These are phyloP conservation scores for Colletes latitarsis DNA, from an alignment of 1,140 invertebrate genomes.

Conservation along the genomic window DNA sequence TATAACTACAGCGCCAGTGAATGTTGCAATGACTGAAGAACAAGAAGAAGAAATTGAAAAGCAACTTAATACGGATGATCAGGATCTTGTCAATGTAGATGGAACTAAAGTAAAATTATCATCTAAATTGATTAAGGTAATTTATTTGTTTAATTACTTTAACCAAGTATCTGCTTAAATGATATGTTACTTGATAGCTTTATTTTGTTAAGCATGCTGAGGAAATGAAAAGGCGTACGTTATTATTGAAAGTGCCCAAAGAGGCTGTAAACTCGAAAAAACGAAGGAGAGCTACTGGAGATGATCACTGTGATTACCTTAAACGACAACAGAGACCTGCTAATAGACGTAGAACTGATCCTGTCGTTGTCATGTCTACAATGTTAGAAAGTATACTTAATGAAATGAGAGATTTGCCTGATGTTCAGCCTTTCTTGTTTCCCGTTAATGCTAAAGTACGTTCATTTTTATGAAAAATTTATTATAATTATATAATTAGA, in stretches of 20 bases:
- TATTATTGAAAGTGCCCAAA: constrained; percentile 93
- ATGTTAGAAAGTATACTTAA: constrained; percentile 96
- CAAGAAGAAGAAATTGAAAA: constrained; percentile 92
- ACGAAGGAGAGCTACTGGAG: constrained; percentile 84
- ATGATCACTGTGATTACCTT: constrained; percentile 95
- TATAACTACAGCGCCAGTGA: constrained; percentile 84
- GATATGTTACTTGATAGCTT: background rate
- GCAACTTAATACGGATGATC: constrained; percentile 88
- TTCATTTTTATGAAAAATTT: constrained; percentile 18
- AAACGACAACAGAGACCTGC: constrained; percentile 93
- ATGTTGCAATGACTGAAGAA: constrained; percentile 89
- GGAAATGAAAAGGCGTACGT: constrained; percentile 88
- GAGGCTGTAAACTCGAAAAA: constrained; percentile 87
- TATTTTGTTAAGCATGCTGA: constrained; percentile 85
- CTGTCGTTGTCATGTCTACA: constrained; percentile 96
- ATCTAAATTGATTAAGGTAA: constrained; percentile 89
- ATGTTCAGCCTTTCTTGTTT: constrained; percentile 95
- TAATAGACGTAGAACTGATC: constrained; percentile 97
- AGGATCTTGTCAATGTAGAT: constrained; percentile 95
- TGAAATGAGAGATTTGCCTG: constrained; percentile 95
- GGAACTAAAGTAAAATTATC: constrained; percentile 94
- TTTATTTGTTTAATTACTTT: background rate
- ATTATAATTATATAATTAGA: constrained; percentile 9
- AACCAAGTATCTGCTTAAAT: background rate
- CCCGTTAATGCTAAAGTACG: constrained; percentile 95